Conservation (phyloP, 1,140 invertebrate genomes). For the Drosophila ananassae region DNA sequence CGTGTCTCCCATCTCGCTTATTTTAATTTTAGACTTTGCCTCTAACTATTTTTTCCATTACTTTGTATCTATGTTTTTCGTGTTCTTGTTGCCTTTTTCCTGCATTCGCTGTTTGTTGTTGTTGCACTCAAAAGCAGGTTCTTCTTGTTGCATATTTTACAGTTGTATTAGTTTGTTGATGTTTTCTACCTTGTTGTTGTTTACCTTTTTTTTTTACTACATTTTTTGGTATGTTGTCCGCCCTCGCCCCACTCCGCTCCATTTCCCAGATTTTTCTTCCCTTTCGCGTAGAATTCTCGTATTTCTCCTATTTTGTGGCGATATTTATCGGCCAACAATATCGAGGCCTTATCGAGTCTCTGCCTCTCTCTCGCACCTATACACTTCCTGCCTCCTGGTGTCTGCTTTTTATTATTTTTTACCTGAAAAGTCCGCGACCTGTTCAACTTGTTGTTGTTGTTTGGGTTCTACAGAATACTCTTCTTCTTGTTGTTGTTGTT, state of each 20-base stretch:
- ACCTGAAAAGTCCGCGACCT: conserved; percentile 40
- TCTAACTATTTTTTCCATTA: conserved; percentile 72
- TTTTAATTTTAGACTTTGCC: conserved; percentile 71
- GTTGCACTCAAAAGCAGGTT: conserved; percentile 57
- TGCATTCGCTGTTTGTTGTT: conserved; percentile 22
- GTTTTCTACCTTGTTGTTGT: conserved; percentile 33
- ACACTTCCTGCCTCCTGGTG: conserved; percentile 37
- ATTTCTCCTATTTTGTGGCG: conserved; percentile 54
- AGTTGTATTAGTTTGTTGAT: conserved; percentile 54
- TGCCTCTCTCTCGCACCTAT: conserved; percentile 30
- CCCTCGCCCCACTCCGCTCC: conserved; percentile 32
- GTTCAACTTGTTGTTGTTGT: conserved; percentile 27
- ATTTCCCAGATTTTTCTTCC: neutral
- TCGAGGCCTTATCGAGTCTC: conserved; percentile 36
- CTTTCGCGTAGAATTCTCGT: conserved; percentile 10
- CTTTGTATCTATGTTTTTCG: conserved; percentile 62
- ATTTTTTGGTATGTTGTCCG: conserved; percentile 57
- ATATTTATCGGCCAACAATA: conserved; percentile 64
- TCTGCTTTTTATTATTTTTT: conserved; percentile 16
- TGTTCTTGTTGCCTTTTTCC: conserved; percentile 44
- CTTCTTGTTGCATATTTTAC: conserved; percentile 73
- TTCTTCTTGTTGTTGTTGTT: conserved; percentile 34
- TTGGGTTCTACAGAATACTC: conserved; percentile 16
- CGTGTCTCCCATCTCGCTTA: conserved; percentile 32
- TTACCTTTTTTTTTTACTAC: neutral